Evolutionary conservation across 1,140 invertebrate species (phyloP), one percentile per base, ranked within the genome.

Genomic region (Heliconius eleuchia): DNA sequence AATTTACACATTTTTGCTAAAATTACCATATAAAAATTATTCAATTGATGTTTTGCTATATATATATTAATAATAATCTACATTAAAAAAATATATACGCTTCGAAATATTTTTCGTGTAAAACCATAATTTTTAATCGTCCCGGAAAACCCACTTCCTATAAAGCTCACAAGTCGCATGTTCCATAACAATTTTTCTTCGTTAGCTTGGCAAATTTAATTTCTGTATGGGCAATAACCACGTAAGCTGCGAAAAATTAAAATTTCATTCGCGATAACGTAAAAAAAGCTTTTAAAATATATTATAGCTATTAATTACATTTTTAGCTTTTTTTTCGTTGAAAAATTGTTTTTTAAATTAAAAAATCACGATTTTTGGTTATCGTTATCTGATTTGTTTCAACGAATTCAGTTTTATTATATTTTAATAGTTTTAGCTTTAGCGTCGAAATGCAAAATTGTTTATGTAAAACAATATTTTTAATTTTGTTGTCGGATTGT

Each of bases 131-230:
- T 79, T 78, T 79, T 77, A 72, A 79, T 73, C 74, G 70, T 52
- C 34, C n/a, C 52, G 80, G 80, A 73, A 81, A 74, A 74, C 66
- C 80, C 76, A 37, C 73, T 81, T 78, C 77, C 73, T 70, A 74
- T 73, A 57, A 75, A 57, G 72, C 52, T 73, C 73, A 70, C 76
- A 23, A 52, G 37, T 80, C 73, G 81, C 81, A 82, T 82, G 81
- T 77, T 82, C 57, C 77, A 71, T 78, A 80, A 80, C 77, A 79
- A 82, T 82, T 82, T 82, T 82, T 82, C 79, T 82, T 82, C 80
- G 60, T 80, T 78, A 77, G 72, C 73, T 77, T 80, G 78, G 77
- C 74, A 79, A 82, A 82, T 77, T 76, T 80, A 80, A 80, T 80
- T 80, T 80, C 71, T 80, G 79, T 73, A 76, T 57, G 27, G 55